Evolutionary conservation across 2,888 invertebrate species (phyloP).

Genomic region (Sphecodes monilicornis): DNA sequence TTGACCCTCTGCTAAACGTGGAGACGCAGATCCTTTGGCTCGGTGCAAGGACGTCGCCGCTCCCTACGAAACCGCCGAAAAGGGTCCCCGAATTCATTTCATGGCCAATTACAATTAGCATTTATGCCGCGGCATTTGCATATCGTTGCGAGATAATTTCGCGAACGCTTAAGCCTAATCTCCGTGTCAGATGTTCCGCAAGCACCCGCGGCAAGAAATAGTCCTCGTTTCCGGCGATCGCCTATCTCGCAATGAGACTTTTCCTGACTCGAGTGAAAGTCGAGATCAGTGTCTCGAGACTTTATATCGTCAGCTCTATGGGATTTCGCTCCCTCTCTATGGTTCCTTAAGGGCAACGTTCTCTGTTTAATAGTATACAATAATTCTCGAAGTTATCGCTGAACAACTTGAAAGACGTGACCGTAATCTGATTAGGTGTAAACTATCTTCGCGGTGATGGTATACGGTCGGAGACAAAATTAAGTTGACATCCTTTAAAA

Average conservation of each 20-base stretch:
- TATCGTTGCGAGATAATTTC: slow-evolving; percentile 72
- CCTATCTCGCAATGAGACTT: slow-evolving; percentile 57
- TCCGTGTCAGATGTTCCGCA: slow-evolving; percentile 67
- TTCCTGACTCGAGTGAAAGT: slow-evolving; percentile 26
- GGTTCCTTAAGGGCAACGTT: neutral
- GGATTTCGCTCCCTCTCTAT: neutral
- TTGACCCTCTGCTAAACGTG: slow-evolving; percentile 46
- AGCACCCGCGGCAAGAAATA: slow-evolving; percentile 44
- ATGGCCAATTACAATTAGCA: slow-evolving; percentile 76
- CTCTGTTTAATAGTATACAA: neutral
- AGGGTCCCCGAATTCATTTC: slow-evolving; percentile 74
- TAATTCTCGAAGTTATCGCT: neutral
- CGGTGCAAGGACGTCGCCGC: slow-evolving; percentile 50
- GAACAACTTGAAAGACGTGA: no score
- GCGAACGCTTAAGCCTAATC: slow-evolving; percentile 72
- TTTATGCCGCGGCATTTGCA: slow-evolving; percentile 74
- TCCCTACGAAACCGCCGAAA: slow-evolving; percentile 48
- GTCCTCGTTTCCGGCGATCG: slow-evolving; percentile 44
- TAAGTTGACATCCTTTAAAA: no score
- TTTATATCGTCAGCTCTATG: neutral
- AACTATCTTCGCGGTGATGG: no score
- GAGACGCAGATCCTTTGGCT: slow-evolving; percentile 58
- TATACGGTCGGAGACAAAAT: no score
- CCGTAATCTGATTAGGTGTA: no score
- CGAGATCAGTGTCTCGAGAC: neutral